Percentiles rank a stretch among this genome's conserved stretches.
Conservation (phyloP, 2,888 invertebrate genomes). For the Meta bourneti region DNA sequence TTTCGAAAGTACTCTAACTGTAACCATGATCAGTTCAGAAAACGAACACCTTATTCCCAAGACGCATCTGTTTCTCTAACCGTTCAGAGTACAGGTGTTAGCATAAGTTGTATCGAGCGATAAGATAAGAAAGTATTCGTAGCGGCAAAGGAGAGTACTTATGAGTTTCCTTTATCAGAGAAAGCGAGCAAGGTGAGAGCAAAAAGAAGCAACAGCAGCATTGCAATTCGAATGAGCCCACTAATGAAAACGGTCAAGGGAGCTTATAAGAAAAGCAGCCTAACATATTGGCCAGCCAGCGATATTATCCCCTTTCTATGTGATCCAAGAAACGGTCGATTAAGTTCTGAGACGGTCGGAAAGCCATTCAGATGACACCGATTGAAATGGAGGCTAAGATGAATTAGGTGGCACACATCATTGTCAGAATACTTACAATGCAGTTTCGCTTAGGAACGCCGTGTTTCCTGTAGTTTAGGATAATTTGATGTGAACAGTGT, state of each 20-base stretch:
- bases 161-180: slow-evolving; percentile 15
- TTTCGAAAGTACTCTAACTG: not conserved
- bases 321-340: not conserved
- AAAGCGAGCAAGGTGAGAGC: not conserved
- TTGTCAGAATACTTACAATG: no score
- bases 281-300: not conserved
- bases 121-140: not conserved
- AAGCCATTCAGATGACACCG: not conserved
- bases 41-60: not conserved
- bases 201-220: not conserved
- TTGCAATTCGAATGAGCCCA: slow-evolving; percentile 45
- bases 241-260: slow-evolving; percentile 35
- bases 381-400: not conserved
- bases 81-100: not conserved
- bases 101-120: slow-evolving; percentile 27
- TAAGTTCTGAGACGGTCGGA: not conserved
- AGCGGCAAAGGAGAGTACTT: slow-evolving; percentile 8
- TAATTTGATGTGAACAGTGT: not conserved
- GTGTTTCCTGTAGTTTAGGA: not conserved
- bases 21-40: no score
- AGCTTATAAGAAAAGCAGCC: slow-evolving; percentile 6
- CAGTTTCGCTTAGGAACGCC: no score
- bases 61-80: slow-evolving; percentile 15
- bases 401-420: no score
- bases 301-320: not conserved